Base-by-base conservation (phyloP, 2,113 vertebrate genomes). In the Barnardius zonarius region DNA sequence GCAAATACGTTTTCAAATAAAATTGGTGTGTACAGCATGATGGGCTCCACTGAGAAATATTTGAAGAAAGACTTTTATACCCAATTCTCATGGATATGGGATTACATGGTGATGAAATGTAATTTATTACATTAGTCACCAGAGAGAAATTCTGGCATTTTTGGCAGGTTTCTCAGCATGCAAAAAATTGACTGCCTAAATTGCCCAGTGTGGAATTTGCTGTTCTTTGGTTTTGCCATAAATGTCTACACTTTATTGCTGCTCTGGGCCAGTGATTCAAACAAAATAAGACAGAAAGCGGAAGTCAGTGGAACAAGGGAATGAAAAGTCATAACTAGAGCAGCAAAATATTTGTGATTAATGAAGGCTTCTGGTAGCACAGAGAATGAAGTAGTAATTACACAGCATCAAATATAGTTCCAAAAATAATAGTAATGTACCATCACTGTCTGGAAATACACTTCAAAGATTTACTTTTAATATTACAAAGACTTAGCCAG, bases 91-190 rank as follows among this genome's bases (percentile, higher is more conserved):
- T 44, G 64, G 86, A 95, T 69, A 69, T 68, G 61, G 86, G 90
- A 93, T 83, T 90, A 82, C 37, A 70, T 23, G 35, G 46, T 64
- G 88, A 86, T 91, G 92, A 83, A 94, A 93, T 88, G 86, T 90
- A 95, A 95, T 97, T 94, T 96, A 96, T 94, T 95, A 76, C 86
- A 86, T 95, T 92, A 97, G 76, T 74, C 88, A 92, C 95, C 25
- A 66, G 93, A 95, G 94, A 78, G 49, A 78, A 70, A 31, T 94
- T 87, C 88, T 80, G 73, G 79, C 77, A 46, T 75, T 93, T 90
- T 73, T 93, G 94, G 91, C 85, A 90, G 84, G 54, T 95, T 95
- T 95, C 83, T 92, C 93, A 94, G 89, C 88, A 75, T 75, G 78
- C 72, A 96, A 92, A 92, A 92, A 93, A 96, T 46, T 46, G 62